Evolutionary conservation across 2,888 invertebrate genomes (phyloP).

Genomic region (Tanytarsus gracilentus): DNA sequence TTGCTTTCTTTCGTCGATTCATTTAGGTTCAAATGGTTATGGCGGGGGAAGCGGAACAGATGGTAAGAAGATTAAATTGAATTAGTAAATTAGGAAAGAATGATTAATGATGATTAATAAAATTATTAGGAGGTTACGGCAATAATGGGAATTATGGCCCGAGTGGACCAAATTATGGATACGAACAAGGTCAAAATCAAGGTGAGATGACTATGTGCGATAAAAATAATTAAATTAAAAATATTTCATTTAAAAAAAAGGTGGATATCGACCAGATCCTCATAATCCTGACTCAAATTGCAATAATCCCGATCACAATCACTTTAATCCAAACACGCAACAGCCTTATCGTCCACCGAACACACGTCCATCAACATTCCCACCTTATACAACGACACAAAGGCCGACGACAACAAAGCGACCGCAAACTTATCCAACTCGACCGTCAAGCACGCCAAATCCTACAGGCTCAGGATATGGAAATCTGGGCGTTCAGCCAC

Average conservation of each 20-base stretch:
- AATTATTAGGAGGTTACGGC: slow-evolving; percentile 29
- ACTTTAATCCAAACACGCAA: not conserved
- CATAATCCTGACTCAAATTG: slow-evolving; percentile 1
- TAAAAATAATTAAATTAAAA: not conserved
- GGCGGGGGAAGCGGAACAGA: too few species aligned
- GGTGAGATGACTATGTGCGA: slow-evolving; percentile 8
- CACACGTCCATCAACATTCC: not conserved
- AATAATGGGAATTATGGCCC: slow-evolving; percentile 34
- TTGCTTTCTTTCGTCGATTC: too few species aligned
- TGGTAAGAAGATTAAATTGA: too few species aligned
- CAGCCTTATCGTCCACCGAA: not conserved
- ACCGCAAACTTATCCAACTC: slow-evolving; percentile 16
- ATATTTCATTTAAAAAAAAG: not conserved
- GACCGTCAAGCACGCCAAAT: slow-evolving; percentile 15
- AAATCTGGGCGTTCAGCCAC: slow-evolving; percentile 31
- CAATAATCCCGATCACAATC: not conserved
- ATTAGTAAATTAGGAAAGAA: not conserved
- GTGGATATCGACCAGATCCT: slow-evolving; percentile 33
- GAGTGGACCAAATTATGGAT: slow-evolving; percentile 34
- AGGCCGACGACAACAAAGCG: not conserved
- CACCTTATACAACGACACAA: not conserved
- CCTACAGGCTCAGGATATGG: not conserved
- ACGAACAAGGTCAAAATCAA: not conserved
- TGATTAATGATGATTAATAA: not conserved
- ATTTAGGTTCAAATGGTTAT: too few species aligned